Evolutionary conservation across 2,113 vertebrate genomes (phyloP), one percentile per base, ranked within the genome.

Genomic region (Sapayoa aenigma): DNA sequence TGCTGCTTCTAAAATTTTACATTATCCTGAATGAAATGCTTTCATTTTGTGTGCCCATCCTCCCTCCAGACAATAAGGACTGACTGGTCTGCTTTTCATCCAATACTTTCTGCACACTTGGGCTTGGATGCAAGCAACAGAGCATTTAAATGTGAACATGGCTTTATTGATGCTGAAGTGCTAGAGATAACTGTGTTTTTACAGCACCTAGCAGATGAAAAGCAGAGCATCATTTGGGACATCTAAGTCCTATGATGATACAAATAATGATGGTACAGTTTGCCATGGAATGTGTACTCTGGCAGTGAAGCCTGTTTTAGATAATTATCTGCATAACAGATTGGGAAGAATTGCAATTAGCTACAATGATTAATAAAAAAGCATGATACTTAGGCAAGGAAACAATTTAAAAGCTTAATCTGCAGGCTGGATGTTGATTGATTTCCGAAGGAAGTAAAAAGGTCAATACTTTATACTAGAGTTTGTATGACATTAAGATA

Each of bases 401-500:
- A 96, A 60, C 68, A 96, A 93, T 95, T 95, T 79, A 94, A 76
- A 52, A 75, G 58, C 68, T 77, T 85, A 94, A 91, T 67, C 59
- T 87, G 67, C 58, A 81, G 55, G 73, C 65, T 69, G 74, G 62
- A 59, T 62, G 66, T 66, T 95, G 84, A 94, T 72, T 94, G 91
- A 94, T 95, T 94, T 83, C 75, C 35, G 31, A 62, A 88, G 60
- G 63, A 95, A 91, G 82, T 66, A 41, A 73, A 96, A 96, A 96
- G 85, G 74, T 97, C 85, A 89, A 25, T 81, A 92, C 33, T 23
- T 75, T 82, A 73, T 62, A 39, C 65, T 74, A 58, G 58, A 96
- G 77, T 94, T 96, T 97, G 76, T 96, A 92, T 66, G 24, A 55
- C 9, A 27, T 95, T 94, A 91, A 58, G 78, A 75, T 95, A 94